Evolutionary conservation across 2,888 invertebrate species (phyloP), one percentile per base, ranked within the genome.

Genomic region (Hirtodrosophila histrioides): DNA sequence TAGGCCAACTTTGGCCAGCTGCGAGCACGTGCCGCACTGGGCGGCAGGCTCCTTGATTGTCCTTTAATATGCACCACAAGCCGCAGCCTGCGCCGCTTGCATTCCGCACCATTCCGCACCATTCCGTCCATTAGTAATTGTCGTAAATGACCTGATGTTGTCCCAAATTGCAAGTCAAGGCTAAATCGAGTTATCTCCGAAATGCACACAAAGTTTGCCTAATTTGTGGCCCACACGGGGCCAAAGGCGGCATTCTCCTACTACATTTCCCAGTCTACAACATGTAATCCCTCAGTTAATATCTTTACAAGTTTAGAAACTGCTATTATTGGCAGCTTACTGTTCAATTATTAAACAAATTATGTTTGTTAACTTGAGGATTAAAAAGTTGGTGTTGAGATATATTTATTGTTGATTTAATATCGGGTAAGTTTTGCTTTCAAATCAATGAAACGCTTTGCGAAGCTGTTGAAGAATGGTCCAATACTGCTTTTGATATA

Each of bases 51-150:
- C 23, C 53, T 43, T 73, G 65, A 70, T 61, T 70, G 53, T 65
- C 56, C 70, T 65, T 73, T 73, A 75, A 73, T 75, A 61, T 73
- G 65, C 73, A 73, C 37, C 75, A 46, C 72, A 49, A 37, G 40
- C 8, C 48, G 12, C 24, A 35, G 56, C 33, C 31, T n/a, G 49
- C 41, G 10, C 36, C 65, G 45, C 55, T 72, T 55, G 50, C 73
- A 71, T 66, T 67, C 39, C n/a, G 39, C 24, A 29, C 8, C 73
- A 71, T 66, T 67, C 39, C n/a, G 39, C 24, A 29, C 8, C 31
- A 31, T 17, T 17, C 17, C 17, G 17, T 31, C 51, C 58, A 56
- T 37, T 45, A 60, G 55, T 69, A 75, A 64, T 64, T 64, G 70
- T 56, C 75, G 55, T 63, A 64, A 75, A 60, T 75, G 70, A 68